Evolutionary conservation across 1,140 invertebrate genomes (phyloP).

Genomic region (Brachionus plicatilis): DNA sequence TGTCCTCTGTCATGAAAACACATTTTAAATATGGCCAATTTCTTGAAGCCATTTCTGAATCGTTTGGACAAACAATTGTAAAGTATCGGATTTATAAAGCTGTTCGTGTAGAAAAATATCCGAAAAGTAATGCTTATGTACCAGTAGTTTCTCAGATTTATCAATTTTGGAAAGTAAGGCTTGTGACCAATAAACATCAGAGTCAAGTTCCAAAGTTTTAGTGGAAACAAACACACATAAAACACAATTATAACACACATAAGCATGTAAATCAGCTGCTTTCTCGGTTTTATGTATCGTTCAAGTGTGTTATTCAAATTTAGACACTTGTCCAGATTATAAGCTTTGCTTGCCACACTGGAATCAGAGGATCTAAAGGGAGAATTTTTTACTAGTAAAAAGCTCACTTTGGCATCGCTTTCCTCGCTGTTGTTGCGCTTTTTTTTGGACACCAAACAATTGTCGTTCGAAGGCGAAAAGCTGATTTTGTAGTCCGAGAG

Average conservation of each 20-base stretch:
- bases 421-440: neutral
- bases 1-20: neutral
- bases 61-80: constrained; percentile 36
- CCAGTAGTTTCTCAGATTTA: constrained; percentile 22
- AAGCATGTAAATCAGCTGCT: constrained; percentile 29
- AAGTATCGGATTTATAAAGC: constrained; percentile 24
- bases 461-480: neutral
- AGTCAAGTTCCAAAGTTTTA: constrained; percentile 28
- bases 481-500: neutral
- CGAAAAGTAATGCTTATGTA: constrained; percentile 2
- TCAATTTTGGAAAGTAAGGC: constrained; percentile 15
- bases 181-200: constrained; percentile 20
- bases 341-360: neutral
- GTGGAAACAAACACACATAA: constrained; percentile 36
- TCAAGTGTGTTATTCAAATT: constrained; percentile 9
- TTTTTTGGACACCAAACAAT: neutral
- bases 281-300: constrained; percentile 10
- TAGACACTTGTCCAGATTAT: neutral
- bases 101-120: constrained; percentile 31
- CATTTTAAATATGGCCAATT: neutral
- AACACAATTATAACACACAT: constrained; percentile 27
- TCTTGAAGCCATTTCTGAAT: constrained; percentile 15
- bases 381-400: neutral
- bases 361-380: neutral
- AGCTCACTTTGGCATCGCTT: neutral